Percentiles rank a stretch among this genome's conserved stretches.
phyloP scores from a whole-genome alignment of 2,888 invertebrate species.

The Plebejus anna region DNA sequence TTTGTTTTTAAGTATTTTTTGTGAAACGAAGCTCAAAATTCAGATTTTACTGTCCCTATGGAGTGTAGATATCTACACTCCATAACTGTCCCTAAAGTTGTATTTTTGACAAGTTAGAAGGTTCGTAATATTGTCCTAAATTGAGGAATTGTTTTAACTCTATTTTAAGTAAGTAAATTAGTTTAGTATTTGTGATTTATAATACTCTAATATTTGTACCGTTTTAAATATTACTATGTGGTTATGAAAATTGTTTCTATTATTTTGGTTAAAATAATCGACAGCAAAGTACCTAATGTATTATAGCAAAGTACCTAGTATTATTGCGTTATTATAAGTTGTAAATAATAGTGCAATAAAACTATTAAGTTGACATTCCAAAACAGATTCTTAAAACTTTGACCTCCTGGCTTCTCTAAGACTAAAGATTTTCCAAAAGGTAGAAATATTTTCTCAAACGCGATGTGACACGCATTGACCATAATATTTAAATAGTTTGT shows the following conservation, averaged over 20 bases:
- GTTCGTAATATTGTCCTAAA: not conserved
- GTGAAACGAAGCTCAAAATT: not conserved
- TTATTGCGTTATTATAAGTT: not conserved
- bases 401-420: not conserved
- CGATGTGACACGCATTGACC: too few relatives aligned
- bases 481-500: too few relatives aligned
- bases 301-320: not conserved
- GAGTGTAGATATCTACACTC: too few relatives aligned
- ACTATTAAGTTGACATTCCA: not conserved
- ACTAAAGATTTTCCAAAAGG: not conserved
- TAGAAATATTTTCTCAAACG: not conserved
- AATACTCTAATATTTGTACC: slow-evolving; percentile 3
- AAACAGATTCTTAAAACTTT: not conserved
- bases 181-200: not conserved
- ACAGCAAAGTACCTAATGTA: not conserved
- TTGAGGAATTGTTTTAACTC: slow-evolving; percentile 2
- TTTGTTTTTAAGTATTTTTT: slow-evolving; percentile 6
- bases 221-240: not conserved
- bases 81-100: not conserved
- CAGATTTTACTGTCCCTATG: not conserved
- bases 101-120: slow-evolving; percentile 7
- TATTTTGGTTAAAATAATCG: not conserved
- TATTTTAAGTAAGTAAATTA: slow-evolving; percentile 6
- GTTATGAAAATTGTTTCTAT: slow-evolving; percentile 5
- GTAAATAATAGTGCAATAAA: slow-evolving; percentile 12